Evolutionary conservation across 2,113 vertebrate species (phyloP).

Genomic region (Noturus placidus): DNA sequence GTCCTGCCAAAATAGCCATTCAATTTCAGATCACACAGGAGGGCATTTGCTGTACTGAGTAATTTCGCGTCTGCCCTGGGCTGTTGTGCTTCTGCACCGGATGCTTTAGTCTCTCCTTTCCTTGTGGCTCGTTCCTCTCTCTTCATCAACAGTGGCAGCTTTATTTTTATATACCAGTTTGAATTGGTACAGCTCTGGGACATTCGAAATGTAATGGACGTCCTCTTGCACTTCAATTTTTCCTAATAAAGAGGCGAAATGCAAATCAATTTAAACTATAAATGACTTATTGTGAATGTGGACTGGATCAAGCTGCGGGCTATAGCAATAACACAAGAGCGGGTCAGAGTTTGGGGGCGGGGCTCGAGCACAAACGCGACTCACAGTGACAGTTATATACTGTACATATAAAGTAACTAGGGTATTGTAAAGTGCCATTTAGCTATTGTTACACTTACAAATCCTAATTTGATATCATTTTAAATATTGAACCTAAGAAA

Average conservation of each 20-base stretch:
- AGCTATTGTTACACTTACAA: neutral
- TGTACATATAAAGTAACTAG: neutral
- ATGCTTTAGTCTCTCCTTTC: conserved; percentile 31
- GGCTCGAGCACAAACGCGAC: neutral
- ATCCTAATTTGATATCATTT: neutral
- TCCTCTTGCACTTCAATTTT: neutral
- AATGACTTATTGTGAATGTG: neutral
- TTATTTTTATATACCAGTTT: conserved; percentile 10
- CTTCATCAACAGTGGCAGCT: conserved; percentile 19
- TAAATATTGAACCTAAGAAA: neutral
- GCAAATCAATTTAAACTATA: neutral
- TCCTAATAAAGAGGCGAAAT: neutral
- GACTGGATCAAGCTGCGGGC: neutral
- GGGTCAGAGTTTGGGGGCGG: neutral
- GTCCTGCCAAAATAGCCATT: conserved; percentile 15
- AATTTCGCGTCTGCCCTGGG: conserved; percentile 24
- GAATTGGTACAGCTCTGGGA: conserved; percentile 5
- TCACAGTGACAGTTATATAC: neutral
- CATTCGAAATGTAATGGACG: neutral
- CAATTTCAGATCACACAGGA: conserved; percentile 14
- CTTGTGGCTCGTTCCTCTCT: conserved; percentile 33
- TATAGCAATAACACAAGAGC: neutral
- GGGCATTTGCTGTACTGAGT: conserved; percentile 18
- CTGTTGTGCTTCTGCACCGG: conserved; percentile 20
- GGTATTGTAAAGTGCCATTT: neutral